Percentiles rank a stretch among this genome's conserved stretches.
These are phyloP conservation scores for Rhinatrema bivittatum DNA, from an alignment of 2,797 vertebrate species.

Conservation along the genomic window DNA sequence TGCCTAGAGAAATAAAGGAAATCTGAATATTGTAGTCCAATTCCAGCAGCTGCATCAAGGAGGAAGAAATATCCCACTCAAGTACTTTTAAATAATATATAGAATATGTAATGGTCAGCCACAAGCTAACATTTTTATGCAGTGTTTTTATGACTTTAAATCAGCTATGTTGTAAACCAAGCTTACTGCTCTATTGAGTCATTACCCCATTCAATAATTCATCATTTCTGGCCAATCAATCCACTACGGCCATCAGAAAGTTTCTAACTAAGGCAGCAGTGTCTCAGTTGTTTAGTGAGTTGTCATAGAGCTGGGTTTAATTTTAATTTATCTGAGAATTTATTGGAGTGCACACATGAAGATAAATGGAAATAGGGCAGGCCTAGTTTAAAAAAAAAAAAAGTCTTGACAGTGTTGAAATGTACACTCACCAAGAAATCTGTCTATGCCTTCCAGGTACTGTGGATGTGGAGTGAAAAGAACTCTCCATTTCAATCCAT, in stretches of 20 bases:
- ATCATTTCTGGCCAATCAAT: slow-evolving; percentile 49
- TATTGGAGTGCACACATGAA: slow-evolving; percentile 21
- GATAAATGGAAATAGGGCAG: slow-evolving; percentile 30
- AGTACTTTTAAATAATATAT: slow-evolving; percentile 59
- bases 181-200: slow-evolving; percentile 55
- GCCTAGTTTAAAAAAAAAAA: slow-evolving; percentile 11
- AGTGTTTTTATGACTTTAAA: slow-evolving; percentile 60
- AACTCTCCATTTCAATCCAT: slow-evolving; percentile 66
- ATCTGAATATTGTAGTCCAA: slow-evolving; percentile 42
- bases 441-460: slow-evolving; percentile 57
- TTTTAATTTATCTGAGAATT: slow-evolving; percentile 45
- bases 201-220: slow-evolving; percentile 62
- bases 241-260: slow-evolving; percentile 32
- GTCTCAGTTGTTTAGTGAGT: slow-evolving; percentile 35
- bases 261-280: slow-evolving; percentile 31
- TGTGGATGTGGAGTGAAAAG: slow-evolving; percentile 55
- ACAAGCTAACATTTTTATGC: slow-evolving; percentile 60
- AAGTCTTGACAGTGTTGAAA: slow-evolving; percentile 30
- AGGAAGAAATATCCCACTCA: slow-evolving; percentile 53
- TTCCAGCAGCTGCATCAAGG: slow-evolving; percentile 53
- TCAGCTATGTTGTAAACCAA: slow-evolving; percentile 60
- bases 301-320: slow-evolving; percentile 24
- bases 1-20: slow-evolving; percentile 39
- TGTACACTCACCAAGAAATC: slow-evolving; percentile 45
- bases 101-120: slow-evolving; percentile 48